Percentiles rank a stretch among this genome's conserved stretches.
Conservation (phyloP, 1,140 invertebrate species). For the Dendroctonus valens region DNA sequence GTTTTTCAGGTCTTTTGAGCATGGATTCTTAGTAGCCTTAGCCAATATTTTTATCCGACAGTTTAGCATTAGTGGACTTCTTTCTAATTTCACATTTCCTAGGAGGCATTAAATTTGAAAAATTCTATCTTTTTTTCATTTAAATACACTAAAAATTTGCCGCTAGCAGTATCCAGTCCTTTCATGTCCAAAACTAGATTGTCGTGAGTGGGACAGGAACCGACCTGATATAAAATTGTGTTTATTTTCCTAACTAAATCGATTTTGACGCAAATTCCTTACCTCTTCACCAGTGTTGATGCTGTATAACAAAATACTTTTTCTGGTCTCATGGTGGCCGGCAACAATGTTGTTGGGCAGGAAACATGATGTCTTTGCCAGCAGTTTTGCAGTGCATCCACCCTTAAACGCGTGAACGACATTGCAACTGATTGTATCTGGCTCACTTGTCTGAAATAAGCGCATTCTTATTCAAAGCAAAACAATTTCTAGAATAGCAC, state of each 20-base stretch:
- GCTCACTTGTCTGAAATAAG: constrained; percentile 40
- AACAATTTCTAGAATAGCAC: neutral
- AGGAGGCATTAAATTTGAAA: constrained; percentile 41
- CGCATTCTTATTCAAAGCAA: neutral
- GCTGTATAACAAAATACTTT: constrained; percentile 66
- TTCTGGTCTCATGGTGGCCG: constrained; percentile 64
- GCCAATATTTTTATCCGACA: neutral
- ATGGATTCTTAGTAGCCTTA: neutral
- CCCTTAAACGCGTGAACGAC: constrained; percentile 62
- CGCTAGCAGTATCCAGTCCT: constrained; percentile 37
- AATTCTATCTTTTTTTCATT: constrained; percentile 46
- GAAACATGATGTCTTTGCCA: constrained; percentile 60
- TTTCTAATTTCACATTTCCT: constrained; percentile 1
- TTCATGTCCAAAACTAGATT: constrained; percentile 42
- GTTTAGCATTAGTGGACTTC: too few relatives aligned
- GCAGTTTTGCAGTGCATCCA: constrained; percentile 60
- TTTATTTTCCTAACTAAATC: neutral
- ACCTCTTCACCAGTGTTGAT: constrained; percentile 51
- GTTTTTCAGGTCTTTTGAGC: neutral
- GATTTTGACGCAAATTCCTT: constrained; percentile 1
- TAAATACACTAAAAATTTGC: constrained; percentile 40
- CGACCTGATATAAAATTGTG: constrained; percentile 17
- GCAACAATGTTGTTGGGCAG: constrained; percentile 59
- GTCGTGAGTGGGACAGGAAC: constrained; percentile 38
- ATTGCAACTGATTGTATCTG: constrained; percentile 55